Evolutionary conservation across 2,888 invertebrate genomes (phyloP).

Genomic region (Julus scandinavius): DNA sequence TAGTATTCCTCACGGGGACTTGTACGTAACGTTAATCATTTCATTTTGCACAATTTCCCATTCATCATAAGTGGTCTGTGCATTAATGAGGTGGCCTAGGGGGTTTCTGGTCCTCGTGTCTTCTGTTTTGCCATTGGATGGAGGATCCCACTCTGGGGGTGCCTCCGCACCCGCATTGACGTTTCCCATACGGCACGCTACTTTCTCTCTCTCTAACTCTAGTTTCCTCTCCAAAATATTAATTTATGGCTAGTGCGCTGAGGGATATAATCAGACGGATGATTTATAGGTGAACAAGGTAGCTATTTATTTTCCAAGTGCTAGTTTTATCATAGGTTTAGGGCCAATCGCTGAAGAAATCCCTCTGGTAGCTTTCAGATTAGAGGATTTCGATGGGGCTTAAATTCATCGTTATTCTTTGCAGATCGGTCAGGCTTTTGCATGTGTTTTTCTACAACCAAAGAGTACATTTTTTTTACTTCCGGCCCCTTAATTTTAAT

Average conservation of each 20-base stretch:
- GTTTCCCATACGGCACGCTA: background rate
- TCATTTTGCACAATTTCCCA: background rate
- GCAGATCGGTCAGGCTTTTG: background rate
- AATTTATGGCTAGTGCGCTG: constrained; percentile 40
- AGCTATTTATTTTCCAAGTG: constrained; percentile 45
- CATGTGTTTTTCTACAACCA: background rate
- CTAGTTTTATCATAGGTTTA: constrained; percentile 38
- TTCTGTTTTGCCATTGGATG: constrained; percentile 8
- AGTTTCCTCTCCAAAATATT: constrained; percentile 45
- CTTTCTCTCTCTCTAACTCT: background rate
- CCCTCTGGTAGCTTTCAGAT: constrained; percentile 51
- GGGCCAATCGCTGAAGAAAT: constrained; percentile 47
- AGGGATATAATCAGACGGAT: constrained; percentile 50
- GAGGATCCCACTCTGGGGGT: background rate
- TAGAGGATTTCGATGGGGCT: constrained; percentile 47
- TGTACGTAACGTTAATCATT: background rate
- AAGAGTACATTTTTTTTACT: background rate
- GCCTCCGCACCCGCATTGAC: background rate
- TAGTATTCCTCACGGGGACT: background rate
- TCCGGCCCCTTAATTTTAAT: background rate
- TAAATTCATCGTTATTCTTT: constrained; percentile 38
- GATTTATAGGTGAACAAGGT: constrained; percentile 47
- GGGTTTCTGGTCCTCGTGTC: background rate
- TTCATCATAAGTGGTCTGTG: background rate
- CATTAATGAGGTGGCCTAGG: constrained; percentile 2